Evolutionary conservation across 1,140 invertebrate species (phyloP).

Genomic region (Drosophila lowei): DNA sequence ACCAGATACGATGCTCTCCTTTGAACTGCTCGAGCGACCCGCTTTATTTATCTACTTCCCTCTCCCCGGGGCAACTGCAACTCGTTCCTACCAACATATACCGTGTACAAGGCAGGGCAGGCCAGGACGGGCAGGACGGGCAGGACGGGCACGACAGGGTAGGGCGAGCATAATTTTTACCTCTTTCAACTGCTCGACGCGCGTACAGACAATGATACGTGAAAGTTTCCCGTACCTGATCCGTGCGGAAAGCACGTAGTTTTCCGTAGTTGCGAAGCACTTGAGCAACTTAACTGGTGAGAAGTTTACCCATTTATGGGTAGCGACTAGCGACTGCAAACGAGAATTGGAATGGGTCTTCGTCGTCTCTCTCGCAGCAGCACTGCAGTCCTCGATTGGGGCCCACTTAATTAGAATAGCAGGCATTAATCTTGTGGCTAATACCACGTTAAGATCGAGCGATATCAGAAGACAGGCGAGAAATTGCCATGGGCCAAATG

Average conservation of each 20-base stretch:
- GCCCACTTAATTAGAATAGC: slow-evolving; percentile 64
- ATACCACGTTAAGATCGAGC: slow-evolving; percentile 71
- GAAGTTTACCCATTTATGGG: slow-evolving; percentile 40
- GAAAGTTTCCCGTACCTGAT: slow-evolving; percentile 61
- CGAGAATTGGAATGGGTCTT: slow-evolving; percentile 6
- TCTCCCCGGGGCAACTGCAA: slow-evolving; percentile 1
- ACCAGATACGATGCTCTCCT: background rate
- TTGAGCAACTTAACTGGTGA: slow-evolving; percentile 38
- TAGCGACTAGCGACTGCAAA: slow-evolving; percentile 3
- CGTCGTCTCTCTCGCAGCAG: background rate
- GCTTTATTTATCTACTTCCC: slow-evolving; percentile 6
- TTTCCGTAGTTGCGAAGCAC: slow-evolving; percentile 59
- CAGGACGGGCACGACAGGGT: too few species aligned
- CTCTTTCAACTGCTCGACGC: slow-evolving; percentile 61
- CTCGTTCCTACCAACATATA: background rate
- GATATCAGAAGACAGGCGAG: slow-evolving; percentile 71
- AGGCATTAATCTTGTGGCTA: slow-evolving; percentile 71
- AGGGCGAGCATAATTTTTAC: slow-evolving; percentile 54
- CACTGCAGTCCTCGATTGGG: slow-evolving; percentile 29
- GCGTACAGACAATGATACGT: slow-evolving; percentile 71
- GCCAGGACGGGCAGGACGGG: too few species aligned
- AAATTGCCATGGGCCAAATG: slow-evolving; percentile 61
- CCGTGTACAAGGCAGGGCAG: too few species aligned
- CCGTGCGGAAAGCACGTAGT: slow-evolving; percentile 53
- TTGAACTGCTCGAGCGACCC: slow-evolving; percentile 23